Conservation (phyloP, 2,113 vertebrate species). For the Piaya cayana region DNA sequence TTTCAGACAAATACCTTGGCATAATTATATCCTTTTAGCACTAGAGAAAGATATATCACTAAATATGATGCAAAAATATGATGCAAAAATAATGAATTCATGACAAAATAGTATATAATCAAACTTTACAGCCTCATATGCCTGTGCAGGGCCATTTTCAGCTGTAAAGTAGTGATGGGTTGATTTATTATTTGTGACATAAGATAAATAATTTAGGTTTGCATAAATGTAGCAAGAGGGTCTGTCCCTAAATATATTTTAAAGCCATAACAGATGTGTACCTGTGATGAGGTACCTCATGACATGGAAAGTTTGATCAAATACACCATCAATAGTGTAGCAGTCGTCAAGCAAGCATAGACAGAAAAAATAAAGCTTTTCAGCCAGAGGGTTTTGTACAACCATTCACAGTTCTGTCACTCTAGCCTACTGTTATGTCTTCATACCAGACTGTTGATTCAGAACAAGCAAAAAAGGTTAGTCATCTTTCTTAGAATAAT, state of each 20-base stretch:
- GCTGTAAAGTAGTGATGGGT: constrained; percentile 15
- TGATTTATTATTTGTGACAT: constrained; percentile 64
- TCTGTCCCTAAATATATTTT: constrained; percentile 57
- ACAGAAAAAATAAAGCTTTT: not conserved
- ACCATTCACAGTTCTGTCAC: not conserved
- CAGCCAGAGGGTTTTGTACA: not conserved
- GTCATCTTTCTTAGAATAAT: not conserved
- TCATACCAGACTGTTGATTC: not conserved
- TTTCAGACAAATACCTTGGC: not conserved
- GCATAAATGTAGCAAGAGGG: constrained; percentile 36
- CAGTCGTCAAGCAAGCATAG: not conserved
- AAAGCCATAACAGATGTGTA: not conserved
- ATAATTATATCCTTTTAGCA: not conserved
- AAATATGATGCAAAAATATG: constrained; percentile 13
- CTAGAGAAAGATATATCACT: not conserved
- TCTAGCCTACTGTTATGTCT: not conserved
- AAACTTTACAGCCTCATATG: not conserved
- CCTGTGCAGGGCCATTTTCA: not conserved
- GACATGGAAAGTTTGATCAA: constrained; percentile 5
- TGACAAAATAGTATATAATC: constrained; percentile 13
- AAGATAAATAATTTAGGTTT: constrained; percentile 58
- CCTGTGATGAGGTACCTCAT: not conserved
- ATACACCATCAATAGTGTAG: not conserved
- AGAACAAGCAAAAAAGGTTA: not conserved
- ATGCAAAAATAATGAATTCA: not conserved